phyloP scores from a whole-genome alignment of 2,797 vertebrate species.

The Cheirogaleus major region DNA sequence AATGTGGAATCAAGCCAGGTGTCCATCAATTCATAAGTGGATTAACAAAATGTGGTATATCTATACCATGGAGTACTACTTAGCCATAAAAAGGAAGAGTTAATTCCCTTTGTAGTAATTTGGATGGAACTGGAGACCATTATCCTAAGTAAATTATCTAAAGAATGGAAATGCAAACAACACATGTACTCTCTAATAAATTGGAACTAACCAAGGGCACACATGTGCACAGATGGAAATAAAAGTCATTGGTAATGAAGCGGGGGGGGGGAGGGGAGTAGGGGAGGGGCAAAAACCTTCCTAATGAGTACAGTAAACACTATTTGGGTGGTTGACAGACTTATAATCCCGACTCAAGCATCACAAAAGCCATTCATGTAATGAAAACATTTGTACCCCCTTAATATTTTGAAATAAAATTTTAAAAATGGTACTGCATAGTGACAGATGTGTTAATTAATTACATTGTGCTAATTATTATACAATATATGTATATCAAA shows the following conservation, averaged over 20 bases:
- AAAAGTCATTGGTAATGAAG: background rate
- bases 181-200: too few relatives aligned
- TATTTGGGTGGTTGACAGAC: background rate
- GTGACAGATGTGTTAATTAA: background rate
- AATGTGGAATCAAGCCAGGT: background rate
- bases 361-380: background rate
- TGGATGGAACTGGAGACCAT: background rate
- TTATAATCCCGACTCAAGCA: background rate
- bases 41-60: background rate
- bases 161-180: too few relatives aligned
- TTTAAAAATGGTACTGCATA: background rate
- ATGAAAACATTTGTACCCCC: background rate
- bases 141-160: background rate
- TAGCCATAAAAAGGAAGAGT: background rate
- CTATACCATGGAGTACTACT: background rate
- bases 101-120: background rate
- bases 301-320: background rate
- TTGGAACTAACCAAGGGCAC: background rate
- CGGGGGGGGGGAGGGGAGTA: fast-evolving
- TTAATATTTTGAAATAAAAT: background rate
- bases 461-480: background rate
- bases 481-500: background rate
- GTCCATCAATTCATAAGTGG: background rate
- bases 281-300: background rate
- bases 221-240: background rate